Evolutionary conservation across 2,888 invertebrate species (phyloP), one percentile per base, ranked within the genome.

Genomic region (Electrophaes corylata): DNA sequence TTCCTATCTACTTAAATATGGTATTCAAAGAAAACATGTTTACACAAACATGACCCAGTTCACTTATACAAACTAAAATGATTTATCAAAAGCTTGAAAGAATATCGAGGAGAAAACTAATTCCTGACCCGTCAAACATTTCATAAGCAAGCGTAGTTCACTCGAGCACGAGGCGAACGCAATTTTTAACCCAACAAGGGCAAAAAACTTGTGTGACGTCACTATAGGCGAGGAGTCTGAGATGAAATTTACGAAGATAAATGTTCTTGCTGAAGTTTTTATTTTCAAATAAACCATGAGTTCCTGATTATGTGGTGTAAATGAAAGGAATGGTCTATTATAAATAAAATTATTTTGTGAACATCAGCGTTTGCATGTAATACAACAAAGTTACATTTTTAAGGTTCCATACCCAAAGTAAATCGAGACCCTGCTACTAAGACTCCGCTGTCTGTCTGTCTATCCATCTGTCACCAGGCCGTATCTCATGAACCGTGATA

Each of bases 71-170:
- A 39, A 40, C 19, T 14, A 40, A 29, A 54, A 54, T 45, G 48
- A 62, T 57, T 58, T 56, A 60, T 51, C 60, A 53, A 55, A 52
- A 55, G 52, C 54, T 54, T 41, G 62, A 67, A 65, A 37, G 75
- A 73, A 76, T 75, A 75, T 69, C 59, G 61, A 57, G 65, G 66
- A 71, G 68, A 76, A 84, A 86, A 83, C 79, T 84, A 86, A 87
- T 87, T 84, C 73, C 78, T 80, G 79, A 79, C 77, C 78, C 79
- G 83, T 86, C 88, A 86, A 88, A 87, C 87, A 85, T 86, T 86
- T 87, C 84, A 87, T 81, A 82, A 85, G 78, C 84, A 84, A 82
- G 65, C 66, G 65, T 62, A 70, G 74, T 72, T 73, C 73, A 75
- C 70, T 75, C 71, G 73, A 72, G 75, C 74, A 73, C 70, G 68